Evolutionary conservation across 1,140 invertebrate species (phyloP), one percentile per base, ranked within the genome.

Genomic region (Ectropis grisescens): DNA sequence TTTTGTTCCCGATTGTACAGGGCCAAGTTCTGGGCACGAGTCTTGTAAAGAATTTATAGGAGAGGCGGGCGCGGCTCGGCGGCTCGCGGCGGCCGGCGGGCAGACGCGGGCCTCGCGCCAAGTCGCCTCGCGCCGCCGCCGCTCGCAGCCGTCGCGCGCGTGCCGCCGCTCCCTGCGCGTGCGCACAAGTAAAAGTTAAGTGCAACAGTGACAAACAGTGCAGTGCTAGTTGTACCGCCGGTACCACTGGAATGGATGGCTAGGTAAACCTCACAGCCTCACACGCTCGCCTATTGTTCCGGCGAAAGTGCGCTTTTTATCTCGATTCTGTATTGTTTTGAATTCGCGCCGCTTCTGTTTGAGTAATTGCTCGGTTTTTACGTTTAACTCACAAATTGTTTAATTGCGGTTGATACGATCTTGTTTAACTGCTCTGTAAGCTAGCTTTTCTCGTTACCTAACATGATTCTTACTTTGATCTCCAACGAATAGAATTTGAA

Each of bases 31-130:
- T 39, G 54, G 54, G 57, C 69, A 70, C 67, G 67, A 69, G 67
- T 60, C 58, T 61, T 59, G 56, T 60, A 65, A 67, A 69, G 62
- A 72, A 69, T 69, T 65, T 74, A 70, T 72, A 71, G 50, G 60
- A 65, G 68, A 64, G 67, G 37, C 55, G 50, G 50, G 47, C 61
- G 62, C 52, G 55, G 52, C 47, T 47, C 39, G 51, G 34, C 59
- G 66, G 62, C 61, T 3, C 8, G 16, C 3, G 60, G 61, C 66
- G 62, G 67, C 36, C 55, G 50, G 50, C 46, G 52, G 47, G 46
- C 39, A 48, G 33, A 58, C 66, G 60, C 61, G 56, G 43, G 29
- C 28, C 37, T 36, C 33, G 47, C 47, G 49, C 38, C 44, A 26
- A 36, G 28, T 48, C 41, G 40, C 33, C 29, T 3, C 31, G 58